phyloP scores from a whole-genome alignment of 1,140 invertebrate genomes.

The Drosophila bocqueti region DNA sequence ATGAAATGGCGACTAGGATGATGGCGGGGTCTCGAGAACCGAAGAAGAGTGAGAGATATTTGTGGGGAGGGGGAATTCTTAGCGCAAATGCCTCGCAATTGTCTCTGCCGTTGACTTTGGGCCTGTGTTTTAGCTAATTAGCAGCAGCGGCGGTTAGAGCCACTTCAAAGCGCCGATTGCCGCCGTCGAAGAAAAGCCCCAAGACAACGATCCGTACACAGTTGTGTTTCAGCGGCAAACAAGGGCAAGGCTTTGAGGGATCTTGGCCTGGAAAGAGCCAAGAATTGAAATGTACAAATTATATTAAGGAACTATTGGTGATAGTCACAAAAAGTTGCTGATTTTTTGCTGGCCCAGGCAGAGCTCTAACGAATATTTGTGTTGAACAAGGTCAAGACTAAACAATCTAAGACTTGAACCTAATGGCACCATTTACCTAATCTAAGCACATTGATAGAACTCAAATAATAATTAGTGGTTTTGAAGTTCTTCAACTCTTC shows the following conservation, averaged over 20 bases:
- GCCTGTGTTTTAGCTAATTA: conserved; percentile 67
- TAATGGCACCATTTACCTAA: background rate
- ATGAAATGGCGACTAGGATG: conserved; percentile 46
- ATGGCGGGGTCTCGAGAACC: conserved; percentile 15
- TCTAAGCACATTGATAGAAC: background rate
- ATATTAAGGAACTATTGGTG: background rate
- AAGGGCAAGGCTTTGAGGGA: conserved; percentile 29
- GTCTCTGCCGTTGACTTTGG: conserved; percentile 34
- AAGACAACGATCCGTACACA: conserved; percentile 10
- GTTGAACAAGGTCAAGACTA: background rate
- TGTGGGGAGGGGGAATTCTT: conserved; percentile 29
- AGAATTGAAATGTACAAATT: background rate
- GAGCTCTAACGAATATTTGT: background rate
- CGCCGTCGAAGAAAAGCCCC: conserved; percentile 46
- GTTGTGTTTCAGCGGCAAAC: conserved; percentile 20
- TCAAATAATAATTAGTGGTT: background rate
- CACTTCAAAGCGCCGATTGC: conserved; percentile 31
- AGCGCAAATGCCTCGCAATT: conserved; percentile 64
- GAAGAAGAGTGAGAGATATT: conserved; percentile 22
- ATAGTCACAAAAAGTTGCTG: background rate
- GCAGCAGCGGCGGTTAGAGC: conserved; percentile 47
- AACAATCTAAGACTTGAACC: background rate
- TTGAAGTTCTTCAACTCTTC: background rate
- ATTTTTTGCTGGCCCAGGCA: background rate
- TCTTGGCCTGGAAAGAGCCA: background rate